phyloP scores from a whole-genome alignment of 2,113 vertebrate species.

The Ammodramus savannarum region DNA sequence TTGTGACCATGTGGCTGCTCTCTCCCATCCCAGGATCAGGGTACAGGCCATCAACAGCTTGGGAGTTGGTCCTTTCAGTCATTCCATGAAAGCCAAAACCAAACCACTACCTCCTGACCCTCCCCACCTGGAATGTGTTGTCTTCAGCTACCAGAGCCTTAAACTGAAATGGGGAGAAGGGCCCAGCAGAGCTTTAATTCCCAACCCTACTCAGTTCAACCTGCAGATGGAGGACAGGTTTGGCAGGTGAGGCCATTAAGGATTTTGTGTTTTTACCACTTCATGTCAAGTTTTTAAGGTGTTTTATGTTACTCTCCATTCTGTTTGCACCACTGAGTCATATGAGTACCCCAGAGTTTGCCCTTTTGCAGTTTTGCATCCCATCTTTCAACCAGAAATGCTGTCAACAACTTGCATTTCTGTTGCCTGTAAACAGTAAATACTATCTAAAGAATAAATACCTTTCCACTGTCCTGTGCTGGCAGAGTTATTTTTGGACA shows the following conservation, averaged over 20 bases:
- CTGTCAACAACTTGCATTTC: not conserved
- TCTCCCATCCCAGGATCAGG: constrained; percentile 64
- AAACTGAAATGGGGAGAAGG: constrained; percentile 83
- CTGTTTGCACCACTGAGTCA: not conserved
- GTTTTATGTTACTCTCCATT: not conserved
- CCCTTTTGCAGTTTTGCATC: not conserved
- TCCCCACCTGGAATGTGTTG: constrained; percentile 77
- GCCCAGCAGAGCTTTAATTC: constrained; percentile 68
- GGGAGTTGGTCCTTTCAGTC: constrained; percentile 79
- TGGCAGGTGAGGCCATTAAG: constrained; percentile 65
- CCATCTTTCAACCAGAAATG: not conserved
- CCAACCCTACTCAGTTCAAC: constrained; percentile 74
- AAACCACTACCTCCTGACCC: constrained; percentile 79
- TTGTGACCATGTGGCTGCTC: not conserved
- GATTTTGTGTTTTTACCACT: not conserved
- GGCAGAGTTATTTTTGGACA: not conserved
- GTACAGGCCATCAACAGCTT: constrained; percentile 79
- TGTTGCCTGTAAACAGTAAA: not conserved
- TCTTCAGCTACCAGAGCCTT: constrained; percentile 80
- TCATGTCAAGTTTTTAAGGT: not conserved
- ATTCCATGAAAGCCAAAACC: constrained; percentile 77
- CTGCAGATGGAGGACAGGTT: constrained; percentile 78
- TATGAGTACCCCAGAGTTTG: not conserved
- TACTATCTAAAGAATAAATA: not conserved
- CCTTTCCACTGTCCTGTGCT: not conserved